Conservation (phyloP, 2,888 invertebrate genomes). For the Anorthoa munda region DNA sequence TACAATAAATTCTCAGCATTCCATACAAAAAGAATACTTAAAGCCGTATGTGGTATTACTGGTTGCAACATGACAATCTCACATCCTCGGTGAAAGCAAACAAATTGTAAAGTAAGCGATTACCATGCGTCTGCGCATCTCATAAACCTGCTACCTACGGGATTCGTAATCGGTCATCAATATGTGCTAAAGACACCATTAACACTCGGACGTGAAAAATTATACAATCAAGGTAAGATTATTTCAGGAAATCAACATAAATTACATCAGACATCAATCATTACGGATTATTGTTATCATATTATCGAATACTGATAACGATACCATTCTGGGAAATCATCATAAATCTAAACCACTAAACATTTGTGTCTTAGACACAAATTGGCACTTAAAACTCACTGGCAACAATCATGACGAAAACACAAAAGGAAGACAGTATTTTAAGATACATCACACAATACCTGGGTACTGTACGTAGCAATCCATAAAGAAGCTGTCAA, state of each 20-base stretch:
- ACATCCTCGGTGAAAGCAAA: slow-evolving; percentile 87
- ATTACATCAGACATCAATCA: slow-evolving; percentile 24
- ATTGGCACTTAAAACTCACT: slow-evolving; percentile 20
- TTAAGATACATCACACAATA: slow-evolving; percentile 68
- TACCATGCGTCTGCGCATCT: slow-evolving; percentile 68
- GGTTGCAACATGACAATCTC: slow-evolving; percentile 76
- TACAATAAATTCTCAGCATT: slow-evolving; percentile 21
- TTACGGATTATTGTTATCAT: slow-evolving; percentile 34
- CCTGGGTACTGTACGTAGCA: slow-evolving; percentile 81
- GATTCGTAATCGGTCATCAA: slow-evolving; percentile 55
- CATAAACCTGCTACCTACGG: slow-evolving; percentile 48
- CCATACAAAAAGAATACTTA: slow-evolving; percentile 74
- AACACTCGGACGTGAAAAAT: slow-evolving; percentile 42
- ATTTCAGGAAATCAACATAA: slow-evolving; percentile 27
- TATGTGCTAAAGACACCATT: slow-evolving; percentile 56
- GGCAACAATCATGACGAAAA: slow-evolving; percentile 20
- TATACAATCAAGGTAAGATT: slow-evolving; percentile 17
- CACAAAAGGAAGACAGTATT: slow-evolving; percentile 36
- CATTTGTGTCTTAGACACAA: neutral
- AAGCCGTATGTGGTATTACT: slow-evolving; percentile 74
- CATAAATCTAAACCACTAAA: slow-evolving; percentile 18
- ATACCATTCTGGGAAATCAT: slow-evolving; percentile 26
- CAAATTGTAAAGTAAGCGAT: slow-evolving; percentile 80
- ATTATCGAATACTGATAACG: slow-evolving; percentile 50
- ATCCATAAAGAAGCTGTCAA: slow-evolving; percentile 85